phyloP scores from a whole-genome alignment of 2,797 vertebrate species.

The Syncerus caffer region DNA sequence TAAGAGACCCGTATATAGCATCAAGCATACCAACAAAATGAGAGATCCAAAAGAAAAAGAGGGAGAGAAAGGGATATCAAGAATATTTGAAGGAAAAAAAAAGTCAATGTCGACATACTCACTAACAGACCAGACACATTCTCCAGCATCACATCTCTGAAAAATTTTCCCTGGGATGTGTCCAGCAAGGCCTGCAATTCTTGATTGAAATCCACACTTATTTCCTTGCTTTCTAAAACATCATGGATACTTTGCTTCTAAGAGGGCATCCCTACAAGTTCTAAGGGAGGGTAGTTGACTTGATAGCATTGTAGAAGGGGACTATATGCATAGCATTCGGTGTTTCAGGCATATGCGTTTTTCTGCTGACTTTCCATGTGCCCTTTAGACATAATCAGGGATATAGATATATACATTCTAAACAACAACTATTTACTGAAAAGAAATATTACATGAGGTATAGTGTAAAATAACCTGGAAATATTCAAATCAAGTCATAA shows the following conservation, averaged over 20 bases:
- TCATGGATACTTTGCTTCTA: neutral
- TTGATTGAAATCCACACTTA: neutral
- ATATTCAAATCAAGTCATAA: neutral
- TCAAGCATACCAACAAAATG: neutral
- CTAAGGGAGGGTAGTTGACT: neutral
- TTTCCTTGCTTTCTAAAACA: neutral
- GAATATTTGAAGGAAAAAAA: neutral
- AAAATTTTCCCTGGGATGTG: neutral
- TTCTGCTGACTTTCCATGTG: neutral
- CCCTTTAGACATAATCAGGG: neutral
- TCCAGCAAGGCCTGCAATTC: neutral
- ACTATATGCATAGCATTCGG: neutral
- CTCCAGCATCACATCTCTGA: neutral
- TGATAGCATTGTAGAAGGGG: neutral
- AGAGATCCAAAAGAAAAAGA: neutral
- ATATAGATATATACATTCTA: neutral
- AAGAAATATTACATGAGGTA: neutral
- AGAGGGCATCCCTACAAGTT: neutral
- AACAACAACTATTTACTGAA: neutral
- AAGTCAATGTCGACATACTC: neutral
- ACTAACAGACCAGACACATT: neutral
- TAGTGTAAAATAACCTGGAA: neutral
- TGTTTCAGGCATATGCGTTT: neutral
- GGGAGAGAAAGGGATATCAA: neutral
- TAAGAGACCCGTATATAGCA: neutral